phyloP scores from a whole-genome alignment of 1,140 invertebrate species.

The Euura lappo region DNA sequence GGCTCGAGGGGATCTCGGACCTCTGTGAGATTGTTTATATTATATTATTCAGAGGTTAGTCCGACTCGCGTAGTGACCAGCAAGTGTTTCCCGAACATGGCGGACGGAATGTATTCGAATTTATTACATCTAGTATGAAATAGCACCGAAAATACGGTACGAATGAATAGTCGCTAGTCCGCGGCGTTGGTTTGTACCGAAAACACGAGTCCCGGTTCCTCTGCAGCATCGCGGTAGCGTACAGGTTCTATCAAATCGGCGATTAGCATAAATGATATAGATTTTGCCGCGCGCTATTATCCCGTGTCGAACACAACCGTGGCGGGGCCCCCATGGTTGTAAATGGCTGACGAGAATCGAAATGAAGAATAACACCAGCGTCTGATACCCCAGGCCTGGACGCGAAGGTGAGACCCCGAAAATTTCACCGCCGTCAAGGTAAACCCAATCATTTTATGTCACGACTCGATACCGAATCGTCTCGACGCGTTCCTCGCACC shows the following conservation, averaged over 20 bases:
- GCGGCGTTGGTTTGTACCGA: slow-evolving; percentile 17
- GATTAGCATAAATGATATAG: not conserved
- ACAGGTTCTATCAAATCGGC: not conserved
- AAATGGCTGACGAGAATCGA: slow-evolving; percentile 47
- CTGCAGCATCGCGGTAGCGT: too few relatives aligned
- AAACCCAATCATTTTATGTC: not conserved
- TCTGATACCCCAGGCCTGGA: slow-evolving; percentile 40
- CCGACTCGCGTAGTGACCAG: slow-evolving; percentile 34
- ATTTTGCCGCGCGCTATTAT: slow-evolving; percentile 17
- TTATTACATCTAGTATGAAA: slow-evolving; percentile 43
- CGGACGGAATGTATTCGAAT: slow-evolving; percentile 44
- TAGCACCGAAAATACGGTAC: slow-evolving; percentile 34
- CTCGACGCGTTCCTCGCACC: too few relatives aligned
- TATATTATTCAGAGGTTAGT: slow-evolving; percentile 13
- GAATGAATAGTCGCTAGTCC: slow-evolving; percentile 30
- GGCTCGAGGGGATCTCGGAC: too few relatives aligned
- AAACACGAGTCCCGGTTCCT: too few relatives aligned
- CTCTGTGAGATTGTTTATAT: not conserved
- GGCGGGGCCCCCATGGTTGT: slow-evolving; percentile 43
- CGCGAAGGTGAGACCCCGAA: slow-evolving; percentile 40
- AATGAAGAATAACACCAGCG: slow-evolving; percentile 41
- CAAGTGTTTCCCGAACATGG: slow-evolving; percentile 50
- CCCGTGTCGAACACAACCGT: slow-evolving; percentile 24
- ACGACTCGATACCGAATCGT: not conserved
- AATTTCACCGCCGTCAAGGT: not conserved